Evolutionary conservation across 2,113 vertebrate genomes (phyloP).

Genomic region (Dromiciops gliroides): DNA sequence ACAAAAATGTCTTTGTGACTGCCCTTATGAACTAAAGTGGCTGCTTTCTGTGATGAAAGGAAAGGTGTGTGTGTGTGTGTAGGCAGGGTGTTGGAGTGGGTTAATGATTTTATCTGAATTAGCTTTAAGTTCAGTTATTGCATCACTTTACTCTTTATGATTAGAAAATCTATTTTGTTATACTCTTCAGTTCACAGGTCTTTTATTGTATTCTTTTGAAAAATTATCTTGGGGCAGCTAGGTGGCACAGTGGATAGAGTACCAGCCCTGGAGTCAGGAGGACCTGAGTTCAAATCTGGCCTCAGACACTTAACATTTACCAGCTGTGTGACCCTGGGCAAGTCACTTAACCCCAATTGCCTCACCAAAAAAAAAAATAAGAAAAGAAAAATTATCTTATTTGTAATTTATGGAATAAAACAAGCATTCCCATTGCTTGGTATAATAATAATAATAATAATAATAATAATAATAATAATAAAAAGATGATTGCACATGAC

Average conservation of each 20-base stretch:
- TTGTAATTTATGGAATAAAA: not conserved
- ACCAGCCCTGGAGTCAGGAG: no score
- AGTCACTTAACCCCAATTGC: no score
- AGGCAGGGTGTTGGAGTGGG: no score
- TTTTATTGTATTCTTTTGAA: not conserved
- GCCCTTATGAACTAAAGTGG: not conserved
- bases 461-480: no score
- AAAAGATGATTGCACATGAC: not conserved
- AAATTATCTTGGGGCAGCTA: not conserved
- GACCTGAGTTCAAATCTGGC: no score
- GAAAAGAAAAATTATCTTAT: not conserved
- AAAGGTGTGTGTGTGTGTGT: not conserved
- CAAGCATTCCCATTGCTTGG: not conserved
- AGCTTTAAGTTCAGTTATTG: not conserved
- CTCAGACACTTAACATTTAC: no score
- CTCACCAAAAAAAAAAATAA: no score
- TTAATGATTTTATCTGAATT: not conserved
- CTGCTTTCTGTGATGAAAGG: not conserved
- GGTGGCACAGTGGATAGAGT: no score
- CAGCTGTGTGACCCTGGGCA: no score
- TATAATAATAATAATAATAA: no score
- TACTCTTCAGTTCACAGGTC: not conserved
- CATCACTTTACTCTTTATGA: not conserved
- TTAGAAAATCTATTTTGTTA: not conserved
- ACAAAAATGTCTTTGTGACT: not conserved